Base-by-base conservation (phyloP, 1,140 invertebrate species). In the Brachionus calyciflorus region DNA sequence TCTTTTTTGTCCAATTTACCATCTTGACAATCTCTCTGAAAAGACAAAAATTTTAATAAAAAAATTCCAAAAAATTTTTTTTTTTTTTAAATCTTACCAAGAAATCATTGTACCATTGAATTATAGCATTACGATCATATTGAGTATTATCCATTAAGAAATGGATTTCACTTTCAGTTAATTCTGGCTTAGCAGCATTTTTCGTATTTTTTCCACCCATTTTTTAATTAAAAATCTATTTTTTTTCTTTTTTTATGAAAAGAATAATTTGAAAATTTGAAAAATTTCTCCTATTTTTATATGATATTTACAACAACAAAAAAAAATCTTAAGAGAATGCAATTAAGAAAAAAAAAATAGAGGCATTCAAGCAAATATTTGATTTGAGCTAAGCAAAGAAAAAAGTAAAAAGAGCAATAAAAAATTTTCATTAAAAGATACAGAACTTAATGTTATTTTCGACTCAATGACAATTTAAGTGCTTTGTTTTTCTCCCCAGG, bases 61-160 rank as follows among this genome's bases (percentile, higher is more conserved):
- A 26, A 37, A 24, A 51, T 7, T 14, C 12, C 3, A 68, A 10
- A 41, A 24, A 44, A 41, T 26, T 0, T 14, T 5, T 5, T 5
- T 5, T 3, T 26, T 26, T 17, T 0, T 12, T 14, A 5, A n/a
- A n/a, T 3, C 81, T 83, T 80, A 85, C 84, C 81, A 85, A 84
- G 63, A 86, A 86, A 26, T 83, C 85, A 60, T 82, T 80, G 73
- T 84, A 85, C 85, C 85, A 86, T 76, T 83, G 80, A 77, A 83
- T 82, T 46, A 86, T 85, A 78, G 85, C 83, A 33, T 80, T 79
- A 68, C 84, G 82, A 48, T 81, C 81, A 77, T 84, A 86, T 26
- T 84, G 83, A 60, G 85, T 85, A 77, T 86, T 84, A 40, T 80
- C 78, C 57, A 82, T 79, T n/a, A 86, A 79, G 78, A 84, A 84